These are phyloP conservation scores for Motacilla alba DNA, from an alignment of 2,113 vertebrate genomes.

Conservation along the genomic window DNA sequence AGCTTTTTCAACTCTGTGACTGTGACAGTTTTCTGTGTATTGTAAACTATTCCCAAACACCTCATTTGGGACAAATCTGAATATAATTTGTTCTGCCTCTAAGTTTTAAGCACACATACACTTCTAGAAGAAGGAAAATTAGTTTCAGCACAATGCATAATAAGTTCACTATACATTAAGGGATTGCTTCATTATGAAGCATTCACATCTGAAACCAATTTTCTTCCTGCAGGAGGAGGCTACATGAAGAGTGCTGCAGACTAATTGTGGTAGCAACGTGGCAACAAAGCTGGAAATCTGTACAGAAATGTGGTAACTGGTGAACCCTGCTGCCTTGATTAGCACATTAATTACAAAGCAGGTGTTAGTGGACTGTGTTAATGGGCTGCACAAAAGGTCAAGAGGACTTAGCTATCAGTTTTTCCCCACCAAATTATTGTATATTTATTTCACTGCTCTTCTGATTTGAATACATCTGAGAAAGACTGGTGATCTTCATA, in stretches of 20 bases:
- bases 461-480: conserved; percentile 53
- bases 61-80: not conserved
- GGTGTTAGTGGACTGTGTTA: conserved; percentile 70
- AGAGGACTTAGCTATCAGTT: conserved; percentile 66
- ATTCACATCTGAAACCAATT: conserved; percentile 74
- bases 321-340: conserved; percentile 68
- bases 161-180: conserved; percentile 58
- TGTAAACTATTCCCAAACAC: conserved; percentile 8
- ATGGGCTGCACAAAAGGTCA: conserved; percentile 74
- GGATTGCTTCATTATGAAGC: conserved; percentile 65
- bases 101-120: conserved; percentile 49
- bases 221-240: conserved; percentile 70
- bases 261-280: conserved; percentile 66
- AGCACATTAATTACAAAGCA: conserved; percentile 79
- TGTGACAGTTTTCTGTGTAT: not conserved
- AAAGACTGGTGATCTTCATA: not conserved
- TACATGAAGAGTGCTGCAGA: conserved; percentile 60
- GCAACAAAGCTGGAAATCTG: conserved; percentile 36
- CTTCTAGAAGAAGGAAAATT: conserved; percentile 36
- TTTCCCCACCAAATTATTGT: conserved; percentile 57
- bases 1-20: not conserved
- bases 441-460: conserved; percentile 68
- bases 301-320: not conserved
- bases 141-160: conserved; percentile 41
- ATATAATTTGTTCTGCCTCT: conserved; percentile 6